Conservation (phyloP, 2,888 invertebrate genomes). For the Macroteleia sp. region DNA sequence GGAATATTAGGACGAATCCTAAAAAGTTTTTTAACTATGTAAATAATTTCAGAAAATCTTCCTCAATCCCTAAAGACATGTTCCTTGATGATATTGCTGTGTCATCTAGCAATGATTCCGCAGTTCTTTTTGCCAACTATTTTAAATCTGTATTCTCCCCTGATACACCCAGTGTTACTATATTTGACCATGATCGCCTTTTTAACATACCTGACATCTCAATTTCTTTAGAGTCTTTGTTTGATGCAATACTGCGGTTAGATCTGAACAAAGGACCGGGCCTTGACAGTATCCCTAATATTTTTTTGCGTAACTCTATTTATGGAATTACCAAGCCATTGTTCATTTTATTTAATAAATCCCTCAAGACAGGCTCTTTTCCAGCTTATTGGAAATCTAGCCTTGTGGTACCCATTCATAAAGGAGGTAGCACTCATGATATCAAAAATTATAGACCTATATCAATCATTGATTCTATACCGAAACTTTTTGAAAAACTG, state of each 20-base stretch:
- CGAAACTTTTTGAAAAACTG: slow-evolving; percentile 59
- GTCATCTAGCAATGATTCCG: neutral
- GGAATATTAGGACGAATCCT: neutral
- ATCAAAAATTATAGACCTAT: slow-evolving; percentile 59
- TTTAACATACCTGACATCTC: too few species aligned
- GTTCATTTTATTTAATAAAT: neutral
- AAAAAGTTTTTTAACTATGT: neutral
- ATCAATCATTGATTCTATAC: slow-evolving; percentile 33
- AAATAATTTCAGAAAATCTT: neutral
- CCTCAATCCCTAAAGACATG: neutral
- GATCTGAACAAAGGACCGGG: neutral
- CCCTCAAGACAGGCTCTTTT: neutral
- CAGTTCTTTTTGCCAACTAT: neutral
- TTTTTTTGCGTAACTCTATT: neutral
- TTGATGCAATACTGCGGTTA: neutral
- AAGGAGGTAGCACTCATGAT: slow-evolving; percentile 27
- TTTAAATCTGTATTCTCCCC: neutral
- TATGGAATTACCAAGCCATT: neutral
- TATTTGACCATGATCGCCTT: too few species aligned
- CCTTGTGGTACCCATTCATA: slow-evolving; percentile 29
- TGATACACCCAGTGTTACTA: neutral
- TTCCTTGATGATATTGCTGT: neutral
- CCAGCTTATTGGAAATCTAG: neutral
- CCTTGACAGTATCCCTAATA: neutral
- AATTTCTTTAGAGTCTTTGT: neutral